phyloP scores from a whole-genome alignment of 1,140 invertebrate genomes.

The Diabrotica undecimpunctata region DNA sequence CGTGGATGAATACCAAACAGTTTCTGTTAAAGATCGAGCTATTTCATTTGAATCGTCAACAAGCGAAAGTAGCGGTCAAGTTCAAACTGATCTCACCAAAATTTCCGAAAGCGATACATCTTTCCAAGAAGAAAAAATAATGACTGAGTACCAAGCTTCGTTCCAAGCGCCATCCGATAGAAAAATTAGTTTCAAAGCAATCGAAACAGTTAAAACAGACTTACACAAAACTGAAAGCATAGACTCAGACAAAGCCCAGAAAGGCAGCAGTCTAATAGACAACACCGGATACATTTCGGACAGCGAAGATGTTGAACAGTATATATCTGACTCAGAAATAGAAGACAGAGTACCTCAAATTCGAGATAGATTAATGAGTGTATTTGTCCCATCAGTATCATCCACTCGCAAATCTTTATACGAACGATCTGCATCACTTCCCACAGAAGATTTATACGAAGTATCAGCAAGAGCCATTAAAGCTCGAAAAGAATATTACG shows the following conservation, averaged over 20 bases:
- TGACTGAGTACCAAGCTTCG: constrained; percentile 43
- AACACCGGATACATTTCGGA: constrained; percentile 47
- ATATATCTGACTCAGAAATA: constrained; percentile 47
- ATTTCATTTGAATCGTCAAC: constrained; percentile 25
- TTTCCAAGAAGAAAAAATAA: constrained; percentile 23
- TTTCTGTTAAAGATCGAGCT: constrained; percentile 15
- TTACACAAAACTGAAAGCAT: constrained; percentile 35
- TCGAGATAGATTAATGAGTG: constrained; percentile 45
- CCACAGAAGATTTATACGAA: constrained; percentile 47
- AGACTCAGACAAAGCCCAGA: constrained; percentile 41
- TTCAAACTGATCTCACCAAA: constrained; percentile 26
- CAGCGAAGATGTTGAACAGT: constrained; percentile 45
- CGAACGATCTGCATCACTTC: constrained; percentile 51
- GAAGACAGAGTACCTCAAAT: constrained; percentile 47
- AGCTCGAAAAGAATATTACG: constrained; percentile 49
- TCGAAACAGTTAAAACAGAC: constrained; percentile 20
- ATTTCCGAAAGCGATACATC: constrained; percentile 29
- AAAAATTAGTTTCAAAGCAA: constrained; percentile 24
- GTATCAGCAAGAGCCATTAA: constrained; percentile 43
- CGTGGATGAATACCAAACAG: constrained; percentile 8
- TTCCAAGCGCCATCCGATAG: constrained; percentile 38
- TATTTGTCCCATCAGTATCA: constrained; percentile 41
- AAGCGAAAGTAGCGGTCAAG: constrained; percentile 20
- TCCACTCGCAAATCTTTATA: constrained; percentile 45
- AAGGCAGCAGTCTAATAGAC: constrained; percentile 37